phyloP scores from a whole-genome alignment of 2,797 vertebrate species.

The Glossophaga mutica region DNA sequence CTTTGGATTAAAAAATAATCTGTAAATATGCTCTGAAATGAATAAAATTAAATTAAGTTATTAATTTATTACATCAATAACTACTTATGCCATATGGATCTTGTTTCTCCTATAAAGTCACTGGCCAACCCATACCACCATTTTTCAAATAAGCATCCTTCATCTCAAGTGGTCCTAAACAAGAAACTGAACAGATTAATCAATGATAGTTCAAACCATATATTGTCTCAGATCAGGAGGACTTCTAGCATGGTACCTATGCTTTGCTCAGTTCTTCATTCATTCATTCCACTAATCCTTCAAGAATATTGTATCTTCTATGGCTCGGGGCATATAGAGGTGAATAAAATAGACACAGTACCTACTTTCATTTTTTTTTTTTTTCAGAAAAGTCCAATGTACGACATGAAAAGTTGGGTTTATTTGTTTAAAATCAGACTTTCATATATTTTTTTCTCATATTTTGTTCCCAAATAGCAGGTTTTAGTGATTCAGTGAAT shows the following conservation, averaged over 20 bases:
- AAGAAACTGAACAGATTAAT: background rate
- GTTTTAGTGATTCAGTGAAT: background rate
- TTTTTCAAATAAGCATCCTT: background rate
- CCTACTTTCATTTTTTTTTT: background rate
- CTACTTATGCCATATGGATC: background rate
- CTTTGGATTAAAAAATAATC: constrained; percentile 30
- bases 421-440: background rate
- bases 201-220: background rate
- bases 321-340: background rate
- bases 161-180: background rate
- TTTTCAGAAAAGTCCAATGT: background rate
- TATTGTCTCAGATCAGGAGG: background rate
- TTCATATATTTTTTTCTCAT: background rate
- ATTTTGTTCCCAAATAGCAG: background rate
- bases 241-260: background rate
- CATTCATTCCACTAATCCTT: background rate
- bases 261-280: background rate
- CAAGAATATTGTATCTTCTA: background rate
- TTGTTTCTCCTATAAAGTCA: background rate
- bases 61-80: background rate
- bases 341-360: background rate
- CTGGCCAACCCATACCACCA: background rate
- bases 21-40: background rate
- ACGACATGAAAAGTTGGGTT: background rate
- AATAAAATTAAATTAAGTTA: background rate